These are phyloP conservation scores for Dysidea cf. avara DNA, from an alignment of 37 sponge, comb jelly and placozoan species.

Conservation along the genomic window DNA sequence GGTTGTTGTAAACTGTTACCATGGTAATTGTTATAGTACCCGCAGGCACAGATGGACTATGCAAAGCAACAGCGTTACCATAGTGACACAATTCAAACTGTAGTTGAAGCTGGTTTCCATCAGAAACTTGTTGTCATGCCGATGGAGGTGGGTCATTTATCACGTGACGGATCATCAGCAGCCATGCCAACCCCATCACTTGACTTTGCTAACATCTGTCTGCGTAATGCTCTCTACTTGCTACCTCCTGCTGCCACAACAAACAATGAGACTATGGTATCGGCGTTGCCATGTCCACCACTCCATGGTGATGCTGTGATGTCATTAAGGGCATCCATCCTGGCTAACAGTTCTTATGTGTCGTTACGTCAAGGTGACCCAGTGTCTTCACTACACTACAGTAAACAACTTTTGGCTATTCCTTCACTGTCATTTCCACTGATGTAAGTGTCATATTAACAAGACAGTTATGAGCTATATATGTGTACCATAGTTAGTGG, in stretches of 20 bases:
- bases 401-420: constrained; percentile 55
- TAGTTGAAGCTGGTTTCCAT: constrained; percentile 72
- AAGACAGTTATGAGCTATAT: too few relatives aligned
- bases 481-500: too few relatives aligned
- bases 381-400: constrained; percentile 74
- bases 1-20: constrained; percentile 47
- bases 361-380: constrained; percentile 89
- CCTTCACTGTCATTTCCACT: constrained; percentile 34
- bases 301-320: constrained; percentile 50
- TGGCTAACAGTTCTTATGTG: constrained; percentile 82
- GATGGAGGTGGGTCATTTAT: background rate
- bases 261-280: background rate
- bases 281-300: constrained; percentile 69
- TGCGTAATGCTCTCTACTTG: constrained; percentile 87
- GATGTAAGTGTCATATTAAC: constrained; percentile 12
- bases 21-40: background rate
- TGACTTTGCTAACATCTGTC: constrained; percentile 90
- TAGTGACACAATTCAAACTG: constrained; percentile 68
- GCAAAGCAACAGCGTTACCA: constrained; percentile 36
- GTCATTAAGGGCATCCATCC: constrained; percentile 39
- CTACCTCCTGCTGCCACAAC: constrained; percentile 25
- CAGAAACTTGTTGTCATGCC: constrained; percentile 70
- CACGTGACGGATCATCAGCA: constrained; percentile 15
- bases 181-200: constrained; percentile 88
- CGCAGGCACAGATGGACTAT: constrained; percentile 28